Conservation (phyloP, 2,113 vertebrate species). For the Tympanuchus pallidicinctus region DNA sequence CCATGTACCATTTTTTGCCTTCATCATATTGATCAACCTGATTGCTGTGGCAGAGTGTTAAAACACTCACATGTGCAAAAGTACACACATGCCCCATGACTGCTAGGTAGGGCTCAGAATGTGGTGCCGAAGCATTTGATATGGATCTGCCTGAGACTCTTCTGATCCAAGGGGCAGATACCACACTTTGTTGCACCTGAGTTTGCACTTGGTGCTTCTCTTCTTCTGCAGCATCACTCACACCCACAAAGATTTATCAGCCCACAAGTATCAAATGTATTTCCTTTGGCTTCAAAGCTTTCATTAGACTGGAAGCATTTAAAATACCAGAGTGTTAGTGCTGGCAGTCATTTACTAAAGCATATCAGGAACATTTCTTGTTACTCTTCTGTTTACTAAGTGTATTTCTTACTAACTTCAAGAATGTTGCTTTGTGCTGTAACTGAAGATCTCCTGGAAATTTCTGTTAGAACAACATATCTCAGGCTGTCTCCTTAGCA, state of each 20-base stretch:
- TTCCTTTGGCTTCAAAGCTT: conserved; percentile 3
- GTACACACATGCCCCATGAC: fast-evolving
- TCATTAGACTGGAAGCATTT: conserved; percentile 17
- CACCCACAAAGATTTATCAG: background rate
- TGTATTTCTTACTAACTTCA: conserved; percentile 1
- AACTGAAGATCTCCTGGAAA: background rate
- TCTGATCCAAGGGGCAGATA: background rate
- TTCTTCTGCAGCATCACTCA: background rate
- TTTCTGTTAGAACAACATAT: background rate
- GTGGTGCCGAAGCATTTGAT: background rate
- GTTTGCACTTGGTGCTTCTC: background rate
- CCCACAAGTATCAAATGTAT: background rate
- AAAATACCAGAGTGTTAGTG: background rate
- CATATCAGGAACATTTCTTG: background rate
- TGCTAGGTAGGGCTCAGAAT: background rate
- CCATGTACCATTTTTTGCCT: background rate
- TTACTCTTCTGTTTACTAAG: background rate
- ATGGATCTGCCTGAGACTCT: fast-evolving
- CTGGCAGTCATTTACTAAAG: background rate
- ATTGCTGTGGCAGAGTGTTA: background rate
- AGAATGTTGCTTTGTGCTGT: background rate
- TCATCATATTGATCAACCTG: background rate
- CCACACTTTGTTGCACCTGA: background rate
- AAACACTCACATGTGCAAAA: background rate
- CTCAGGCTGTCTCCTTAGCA: background rate